Percentiles rank a stretch among this genome's conserved stretches.
Conservation (phyloP, 2,113 vertebrate genomes). For the Camelus bactrianus region DNA sequence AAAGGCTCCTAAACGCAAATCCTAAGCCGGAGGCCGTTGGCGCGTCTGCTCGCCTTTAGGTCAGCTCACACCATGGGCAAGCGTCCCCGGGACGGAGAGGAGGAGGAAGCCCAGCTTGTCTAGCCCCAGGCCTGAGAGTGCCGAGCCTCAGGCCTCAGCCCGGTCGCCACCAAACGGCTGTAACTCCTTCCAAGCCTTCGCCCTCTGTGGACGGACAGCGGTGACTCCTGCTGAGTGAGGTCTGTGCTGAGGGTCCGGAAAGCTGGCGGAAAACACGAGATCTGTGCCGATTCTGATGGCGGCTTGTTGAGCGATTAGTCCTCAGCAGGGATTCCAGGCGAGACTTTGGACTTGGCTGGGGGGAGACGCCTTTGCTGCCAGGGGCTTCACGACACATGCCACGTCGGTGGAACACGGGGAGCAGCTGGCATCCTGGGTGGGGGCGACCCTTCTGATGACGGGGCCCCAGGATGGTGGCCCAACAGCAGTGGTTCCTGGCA, state of each 20-base stretch:
- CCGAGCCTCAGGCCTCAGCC: accelerated
- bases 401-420: accelerated
- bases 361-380: accelerated
- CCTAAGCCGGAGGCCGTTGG: neutral
- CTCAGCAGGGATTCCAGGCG: neutral
- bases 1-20: no score
- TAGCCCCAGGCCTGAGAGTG: neutral
- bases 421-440: neutral
- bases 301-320: accelerated
- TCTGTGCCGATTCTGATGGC: accelerated
- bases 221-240: accelerated
- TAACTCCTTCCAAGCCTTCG: accelerated
- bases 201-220: accelerated
- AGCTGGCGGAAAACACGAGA: accelerated
- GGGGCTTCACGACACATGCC: accelerated
- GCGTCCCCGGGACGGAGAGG: neutral
- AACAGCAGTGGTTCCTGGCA: neutral
- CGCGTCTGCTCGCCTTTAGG: neutral
- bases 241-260: neutral
- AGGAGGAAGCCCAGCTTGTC: neutral
- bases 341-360: accelerated
- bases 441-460: neutral
- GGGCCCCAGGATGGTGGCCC: neutral
- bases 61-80: no score
- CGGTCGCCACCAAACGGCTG: accelerated